Conservation (phyloP, 2,888 invertebrate species). For the Taenaris catops region DNA sequence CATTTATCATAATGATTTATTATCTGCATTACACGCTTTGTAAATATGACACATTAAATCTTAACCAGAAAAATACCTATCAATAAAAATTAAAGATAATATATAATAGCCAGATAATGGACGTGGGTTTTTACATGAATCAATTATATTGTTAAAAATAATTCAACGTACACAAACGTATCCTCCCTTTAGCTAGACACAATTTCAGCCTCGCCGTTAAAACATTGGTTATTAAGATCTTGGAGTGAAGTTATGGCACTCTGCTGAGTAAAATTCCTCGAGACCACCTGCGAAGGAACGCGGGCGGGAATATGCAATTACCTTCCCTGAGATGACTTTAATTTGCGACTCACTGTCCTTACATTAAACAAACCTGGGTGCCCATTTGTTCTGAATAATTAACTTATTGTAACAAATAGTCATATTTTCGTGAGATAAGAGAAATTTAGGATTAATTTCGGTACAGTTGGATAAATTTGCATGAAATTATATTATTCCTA, state of each 20-base stretch:
- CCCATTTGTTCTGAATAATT: constrained; percentile 17
- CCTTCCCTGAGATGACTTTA: constrained; percentile 28
- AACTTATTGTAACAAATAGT: constrained; percentile 10
- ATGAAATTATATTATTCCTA: background rate
- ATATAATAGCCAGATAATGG: no score
- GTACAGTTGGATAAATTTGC: background rate
- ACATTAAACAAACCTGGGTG: constrained; percentile 14
- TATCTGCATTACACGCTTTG: no score
- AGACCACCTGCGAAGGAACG: constrained; percentile 55
- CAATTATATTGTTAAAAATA: no score
- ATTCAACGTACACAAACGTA: no score
- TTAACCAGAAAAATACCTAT: no score
- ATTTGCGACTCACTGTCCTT: constrained; percentile 26
- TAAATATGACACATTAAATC: no score
- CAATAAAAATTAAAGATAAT: no score
- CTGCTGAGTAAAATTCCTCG: constrained; percentile 47
- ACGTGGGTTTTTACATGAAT: no score
- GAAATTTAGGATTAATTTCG: background rate
- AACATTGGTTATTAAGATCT: constrained; percentile 45
- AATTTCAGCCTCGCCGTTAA: constrained; percentile 30
- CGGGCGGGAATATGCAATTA: constrained; percentile 49
- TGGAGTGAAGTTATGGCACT: constrained; percentile 52
- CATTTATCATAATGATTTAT: no score
- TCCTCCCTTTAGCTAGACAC: constrained; percentile 21
- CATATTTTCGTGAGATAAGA: constrained; percentile 2